Evolutionary conservation across 2,113 vertebrate genomes (phyloP), one percentile per base, ranked within the genome.

Genomic region (Myanophis thanlyinensis): DNA sequence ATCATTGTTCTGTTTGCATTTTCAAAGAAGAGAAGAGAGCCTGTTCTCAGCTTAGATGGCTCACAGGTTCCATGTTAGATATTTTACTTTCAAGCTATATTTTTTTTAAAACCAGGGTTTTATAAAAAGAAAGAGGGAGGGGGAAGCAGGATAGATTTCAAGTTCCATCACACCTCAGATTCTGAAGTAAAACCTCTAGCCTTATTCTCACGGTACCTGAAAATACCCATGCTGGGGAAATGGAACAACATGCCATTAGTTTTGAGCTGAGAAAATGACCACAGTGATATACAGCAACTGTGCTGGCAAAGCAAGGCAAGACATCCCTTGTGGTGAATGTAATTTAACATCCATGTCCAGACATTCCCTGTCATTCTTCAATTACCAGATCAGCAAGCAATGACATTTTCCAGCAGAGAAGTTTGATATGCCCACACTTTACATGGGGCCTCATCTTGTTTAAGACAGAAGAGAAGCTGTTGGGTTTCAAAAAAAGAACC

Each of bases 311-410:
- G 85, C 86, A 95, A 94, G 91, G 85, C 87, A 95, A 89, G 96
- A 86, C 95, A 96, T 93, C 95, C 95, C 95, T 44, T 91, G 87
- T 30, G 48, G 94, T 56, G 95, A 97, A 95, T 93, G 91, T 94
- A 97, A 97, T 96, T 95, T 95, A 95, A 91, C 93, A 92, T 91
- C 91, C 80, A 89, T 93, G 49, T 96, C 94, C 95, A 94, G 94
- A 92, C 1, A 2, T 91, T 94, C 92, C 93, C 95, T 95, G 88
- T 94, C 95, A 93, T 94, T 95, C 92, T 92, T 97, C 95, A 95
- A 91, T 97, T 97, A 97, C 93, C 89, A 92, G 91, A 94, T 91
- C 95, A 96, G 95, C 89, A 93, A 96, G 95, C 95, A 95, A 93
- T 23, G 85, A 35, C 44, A 47, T 9, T 40, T 59, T 89, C 94